Evolutionary conservation across 2,113 vertebrate genomes (phyloP), one percentile per base, ranked within the genome.

Genomic region (Salvelinus sp.): DNA sequence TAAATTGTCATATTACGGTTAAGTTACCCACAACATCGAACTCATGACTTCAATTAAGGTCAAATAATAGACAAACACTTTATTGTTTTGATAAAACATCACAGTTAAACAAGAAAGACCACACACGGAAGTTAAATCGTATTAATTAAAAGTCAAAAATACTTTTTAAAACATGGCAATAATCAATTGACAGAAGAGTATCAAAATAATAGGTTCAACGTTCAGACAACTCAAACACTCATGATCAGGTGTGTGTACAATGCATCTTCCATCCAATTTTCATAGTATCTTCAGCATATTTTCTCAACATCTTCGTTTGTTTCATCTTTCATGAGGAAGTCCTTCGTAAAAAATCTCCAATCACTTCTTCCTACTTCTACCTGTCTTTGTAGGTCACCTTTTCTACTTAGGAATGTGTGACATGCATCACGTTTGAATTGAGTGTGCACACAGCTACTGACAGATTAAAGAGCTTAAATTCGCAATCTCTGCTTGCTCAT

Each of bases 41-140:
- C 50, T 16, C 50, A 18, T 54, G 12, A 54, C 50, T 71, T 72
- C 69, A 12, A 30, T 23, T 66, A 44, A 14, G 33, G 48, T 79
- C 77, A 79, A 62, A 69, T 66, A 79, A 79, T 65, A 77, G 65
- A 83, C 75, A 74, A 62, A 72, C 75, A 83, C 75, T 83, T 83
- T 83, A 83, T 83, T 83, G 72, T 67, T 75, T 57, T 48, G 47
- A 72, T 65, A 67, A 75, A 80, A 70, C 50, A 54, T 57, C 67
- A 76, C 72, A 73, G 54, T 75, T 67, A 62, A 83, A 80, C 76
- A 71, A 62, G 68, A 82, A 77, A 25, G 38, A 76, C 76, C 74
- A 63, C 72, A 75, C 76, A 77, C 33, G 64, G 48, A 69, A 86
- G 86, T 90, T 88, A 84, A 90, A 76, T 68, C 2, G 0, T 10